Base-by-base conservation (phyloP, 2,113 vertebrate genomes). In the Psophia crepitans region DNA sequence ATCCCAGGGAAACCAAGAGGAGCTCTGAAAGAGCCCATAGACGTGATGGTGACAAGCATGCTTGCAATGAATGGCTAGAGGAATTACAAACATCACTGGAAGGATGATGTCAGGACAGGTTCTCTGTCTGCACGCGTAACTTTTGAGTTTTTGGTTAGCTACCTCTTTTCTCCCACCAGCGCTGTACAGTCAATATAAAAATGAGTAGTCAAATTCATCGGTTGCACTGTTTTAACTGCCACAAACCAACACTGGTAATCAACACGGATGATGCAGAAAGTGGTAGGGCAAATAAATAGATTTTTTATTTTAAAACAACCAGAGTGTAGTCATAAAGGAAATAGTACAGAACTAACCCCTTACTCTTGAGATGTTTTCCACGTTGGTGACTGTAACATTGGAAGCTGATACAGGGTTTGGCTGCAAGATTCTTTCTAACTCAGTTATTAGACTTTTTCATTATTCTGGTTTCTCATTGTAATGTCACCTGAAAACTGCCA, bases 1-100 rank as follows among this genome's bases (percentile, higher is more conserved):
- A 20, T 37, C 49, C 22, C 61, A 69, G 41, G 39, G 30, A 89
- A 91, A 76, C 30, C 33, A 82, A 30, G 10, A 91, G 9, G 3
- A 76, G 33, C 44, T 79, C 39, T 82, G 66, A 53, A 81, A 73
- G 30, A 76, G 6, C 3, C 68, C 11, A 7, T 12, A 32, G 65
- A 23, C 13, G 17, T n/a, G 17, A 7, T 9, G 3, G 43, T n/a
- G 39, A 26, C 63, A 51, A 57, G 13, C 2, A 0, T 39, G 3
- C 22, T 76, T 64, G 35, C 28, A 60, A 84, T 37, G 21, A 58
- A 35, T 17, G 7, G 44, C 9, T 39, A 39, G 65, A 64, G 56
- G 64, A 58, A 54, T 69, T 65, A 17, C 48, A 64, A 65, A 65
- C 22, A 8, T 26, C 58, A 24, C 24, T 79, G 35, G 44, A 91